Evolutionary conservation across 2,113 vertebrate species (phyloP), one percentile per base, ranked within the genome.

Genomic region (Vulpes ferrilata): DNA sequence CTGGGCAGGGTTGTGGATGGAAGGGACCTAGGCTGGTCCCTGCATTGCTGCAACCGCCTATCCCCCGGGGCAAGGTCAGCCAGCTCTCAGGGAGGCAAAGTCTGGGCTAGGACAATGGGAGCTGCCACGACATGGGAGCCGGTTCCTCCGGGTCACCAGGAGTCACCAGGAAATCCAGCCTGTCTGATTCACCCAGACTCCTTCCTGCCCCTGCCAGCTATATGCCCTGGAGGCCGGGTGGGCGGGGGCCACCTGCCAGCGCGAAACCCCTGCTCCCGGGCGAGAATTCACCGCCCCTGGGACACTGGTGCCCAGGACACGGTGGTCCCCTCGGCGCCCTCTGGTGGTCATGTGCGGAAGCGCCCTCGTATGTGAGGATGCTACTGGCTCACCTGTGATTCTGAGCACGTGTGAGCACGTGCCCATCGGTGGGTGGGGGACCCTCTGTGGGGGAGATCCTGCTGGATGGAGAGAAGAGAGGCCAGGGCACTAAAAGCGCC

Each of bases 381-480:
- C 35, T 3, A 16, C 12, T 25, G 55, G 32, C n/a, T 53, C 32
- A 6, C 0, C 0, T 0, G 0, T 3, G 25, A 22, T 30, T 7
- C 8, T 23, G 51, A 2, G 16, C 62, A 16, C 25, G 0, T 20
- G 25, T 13, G 20, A 51, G 38, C 4, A 0, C 10, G 2, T 23
- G 59, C 12, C 9, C 23, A 8, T n/a, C 10, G 27, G 25, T 27
- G 16, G 76, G 51, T 27, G 5, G 17, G 51, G 48, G 22, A 30
- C 11, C 57, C 32, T 89, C 32, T 48, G 79, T 2, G 25, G 86
- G 55, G 5, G 4, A 6, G 35, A 0, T 7, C 16, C n/a, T 5
- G 38, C 79, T n/a, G 80, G 55, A 23, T 20, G 25, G 23, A 8
- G 23, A 78, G 55, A 76, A 3, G 69, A 48, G 80, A 16, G 48